A percentile compares a stretch with the other conserved stretches of the same genome.
These are phyloP conservation scores for Mystacides longicornis DNA, from an alignment of 2,888 invertebrate species.

Conservation along the genomic window DNA sequence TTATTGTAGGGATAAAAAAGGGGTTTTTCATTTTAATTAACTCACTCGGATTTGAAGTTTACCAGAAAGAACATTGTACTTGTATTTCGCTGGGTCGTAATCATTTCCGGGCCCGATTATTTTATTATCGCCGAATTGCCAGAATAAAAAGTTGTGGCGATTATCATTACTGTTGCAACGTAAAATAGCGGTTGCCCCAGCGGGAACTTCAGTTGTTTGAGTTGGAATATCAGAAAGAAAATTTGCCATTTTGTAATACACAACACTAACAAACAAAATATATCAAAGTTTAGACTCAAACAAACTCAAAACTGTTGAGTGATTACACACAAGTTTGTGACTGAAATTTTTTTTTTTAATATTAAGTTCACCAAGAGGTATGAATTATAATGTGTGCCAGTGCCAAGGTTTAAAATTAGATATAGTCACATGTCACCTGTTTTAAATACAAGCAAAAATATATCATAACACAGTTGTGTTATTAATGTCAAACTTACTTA, in stretches of 20 bases:
- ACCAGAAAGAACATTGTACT: slow-evolving; percentile 62
- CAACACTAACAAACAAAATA: not conserved
- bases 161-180: slow-evolving; percentile 59
- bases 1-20: not conserved
- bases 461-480: not conserved
- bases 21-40: slow-evolving; percentile 20
- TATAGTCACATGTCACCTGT: slow-evolving; percentile 14
- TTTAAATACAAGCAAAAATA: not conserved
- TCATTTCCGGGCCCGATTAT: slow-evolving; percentile 57
- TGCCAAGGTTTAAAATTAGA: slow-evolving; percentile 32
- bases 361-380: too few relatives aligned
- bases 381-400: not conserved
- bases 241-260: not conserved
- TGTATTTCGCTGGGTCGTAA: slow-evolving; percentile 55
- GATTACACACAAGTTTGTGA: too few relatives aligned
- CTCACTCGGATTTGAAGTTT: slow-evolving; percentile 58
- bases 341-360: too few relatives aligned
- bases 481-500: too few relatives aligned
- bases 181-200: slow-evolving; percentile 52
- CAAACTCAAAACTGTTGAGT: too few relatives aligned
- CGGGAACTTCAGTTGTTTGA: slow-evolving; percentile 45
- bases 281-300: too few relatives aligned
- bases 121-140: slow-evolving; percentile 52
- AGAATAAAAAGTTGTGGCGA: slow-evolving; percentile 59
- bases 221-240: slow-evolving; percentile 18